A percentile compares a stretch with the other conserved stretches of the same genome.
phyloP scores from a whole-genome alignment of 2,113 vertebrate species.

The Chauna torquata region DNA sequence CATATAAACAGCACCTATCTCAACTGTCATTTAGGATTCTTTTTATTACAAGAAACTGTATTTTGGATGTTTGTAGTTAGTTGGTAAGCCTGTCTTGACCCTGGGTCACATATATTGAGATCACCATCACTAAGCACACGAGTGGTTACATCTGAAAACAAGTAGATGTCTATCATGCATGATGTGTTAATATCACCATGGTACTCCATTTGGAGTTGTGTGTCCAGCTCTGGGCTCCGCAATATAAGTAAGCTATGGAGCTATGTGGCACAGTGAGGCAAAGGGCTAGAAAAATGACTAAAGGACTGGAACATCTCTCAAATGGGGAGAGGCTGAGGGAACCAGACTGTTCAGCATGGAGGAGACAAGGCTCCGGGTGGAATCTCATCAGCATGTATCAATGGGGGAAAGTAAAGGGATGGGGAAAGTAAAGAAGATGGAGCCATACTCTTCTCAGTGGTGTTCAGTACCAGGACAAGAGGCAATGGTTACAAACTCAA shows the following conservation, averaged over 20 bases:
- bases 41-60: neutral
- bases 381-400: neutral
- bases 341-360: neutral
- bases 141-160: neutral
- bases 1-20: neutral
- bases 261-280: neutral
- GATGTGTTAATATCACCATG: neutral
- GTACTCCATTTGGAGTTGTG: neutral
- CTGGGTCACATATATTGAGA: neutral
- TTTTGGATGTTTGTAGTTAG: neutral
- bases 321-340: rapidly evolving
- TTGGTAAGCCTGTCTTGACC: neutral
- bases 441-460: neutral
- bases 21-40: neutral
- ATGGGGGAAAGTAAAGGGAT: too few relatives aligned
- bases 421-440: rapidly evolving
- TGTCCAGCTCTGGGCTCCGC: neutral
- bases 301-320: neutral
- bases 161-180: neutral
- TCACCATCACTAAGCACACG: neutral
- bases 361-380: neutral
- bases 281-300: neutral
- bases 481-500: neutral
- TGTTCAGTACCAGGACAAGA: neutral
- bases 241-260: neutral